Evolutionary conservation across 2,113 vertebrate species (phyloP), one percentile per base, ranked within the genome.

Genomic region (Menura novaehollandiae): DNA sequence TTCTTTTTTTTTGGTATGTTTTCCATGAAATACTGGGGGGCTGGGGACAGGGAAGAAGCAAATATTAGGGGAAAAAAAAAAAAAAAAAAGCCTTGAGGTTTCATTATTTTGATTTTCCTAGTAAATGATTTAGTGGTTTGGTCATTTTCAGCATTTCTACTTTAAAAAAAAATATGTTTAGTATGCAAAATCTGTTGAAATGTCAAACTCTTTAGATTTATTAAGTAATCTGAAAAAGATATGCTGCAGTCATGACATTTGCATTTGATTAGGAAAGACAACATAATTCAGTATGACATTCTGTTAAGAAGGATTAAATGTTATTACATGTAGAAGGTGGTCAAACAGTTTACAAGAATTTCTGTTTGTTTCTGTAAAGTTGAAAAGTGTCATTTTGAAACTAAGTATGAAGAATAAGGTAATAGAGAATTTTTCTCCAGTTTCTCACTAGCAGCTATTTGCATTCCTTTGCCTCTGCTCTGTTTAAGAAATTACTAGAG

Each of bases 191-290:
- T 44, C 20, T 85, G 58, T 8, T 72, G 60, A 94, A 89, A 55
- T 53, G 28, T 82, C 26, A 80, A 68, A 88, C 12, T 77, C 23
- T 46, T 78, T 85, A 68, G 30, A 66, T 66, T 79, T 91, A 77
- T 49, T 90, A 91, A 90, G n/a, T 75, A 94, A 76, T 86, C 72
- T 85, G 71, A 83, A 64, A 94, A 95, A 89, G 17, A 75, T 52
- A 13, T 47, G 9, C 21, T 89, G n/a, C 22, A 49, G 30, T 69
- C 56, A 89, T 88, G 80, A 90, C 32, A 93, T 96, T 91, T 91
- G 19, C 2, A 0, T 90, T 93, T 91, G 88, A 95, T 84, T 88
- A 89, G 37, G 53, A 94, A 94, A 83, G 27, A 52, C 49, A 91
- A 83, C 21, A 20, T 91, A 60, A 94, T 85, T 63, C 52, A 91